Conservation (phyloP, 2,888 invertebrate genomes). For the Eupithecia exiguata region DNA sequence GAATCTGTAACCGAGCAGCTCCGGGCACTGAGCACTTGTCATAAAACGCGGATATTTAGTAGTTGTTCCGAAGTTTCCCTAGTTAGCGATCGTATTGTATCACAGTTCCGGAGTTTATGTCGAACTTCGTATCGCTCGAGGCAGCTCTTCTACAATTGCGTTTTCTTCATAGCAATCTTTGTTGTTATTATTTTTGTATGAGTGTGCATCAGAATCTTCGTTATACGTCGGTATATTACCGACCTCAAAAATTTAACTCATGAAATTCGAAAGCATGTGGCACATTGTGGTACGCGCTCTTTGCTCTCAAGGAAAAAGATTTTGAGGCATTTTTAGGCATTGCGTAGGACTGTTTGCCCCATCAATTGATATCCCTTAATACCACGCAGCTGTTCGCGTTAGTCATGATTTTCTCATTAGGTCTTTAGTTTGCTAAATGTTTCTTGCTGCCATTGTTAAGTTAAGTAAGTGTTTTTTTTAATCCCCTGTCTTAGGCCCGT, state of each 20-base stretch:
- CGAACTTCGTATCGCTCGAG: constrained; percentile 48
- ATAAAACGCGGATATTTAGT: constrained; percentile 62
- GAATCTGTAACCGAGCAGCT: constrained; percentile 46
- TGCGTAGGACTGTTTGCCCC: neutral
- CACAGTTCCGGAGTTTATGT: constrained; percentile 43
- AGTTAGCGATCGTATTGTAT: constrained; percentile 61
- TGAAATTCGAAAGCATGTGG: neutral
- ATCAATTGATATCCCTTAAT: neutral
- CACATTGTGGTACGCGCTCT: neutral
- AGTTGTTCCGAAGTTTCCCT: constrained; percentile 58
- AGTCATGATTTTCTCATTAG: neutral
- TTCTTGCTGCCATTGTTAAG: neutral
- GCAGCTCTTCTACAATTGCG: constrained; percentile 56
- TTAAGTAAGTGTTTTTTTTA: no score
- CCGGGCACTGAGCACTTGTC: constrained; percentile 48
- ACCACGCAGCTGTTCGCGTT: neutral
- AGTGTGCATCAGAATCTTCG: neutral
- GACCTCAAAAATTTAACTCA: neutral
- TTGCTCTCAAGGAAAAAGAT: neutral
- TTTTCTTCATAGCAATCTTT: constrained; percentile 65
- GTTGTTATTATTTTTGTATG: constrained; percentile 60
- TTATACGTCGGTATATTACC: neutral
- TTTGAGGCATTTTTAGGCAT: neutral
- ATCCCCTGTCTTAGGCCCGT: no score
- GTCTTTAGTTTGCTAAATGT: neutral